phyloP scores from a whole-genome alignment of 2,888 invertebrate species.

The Penaeus monodon region DNA sequence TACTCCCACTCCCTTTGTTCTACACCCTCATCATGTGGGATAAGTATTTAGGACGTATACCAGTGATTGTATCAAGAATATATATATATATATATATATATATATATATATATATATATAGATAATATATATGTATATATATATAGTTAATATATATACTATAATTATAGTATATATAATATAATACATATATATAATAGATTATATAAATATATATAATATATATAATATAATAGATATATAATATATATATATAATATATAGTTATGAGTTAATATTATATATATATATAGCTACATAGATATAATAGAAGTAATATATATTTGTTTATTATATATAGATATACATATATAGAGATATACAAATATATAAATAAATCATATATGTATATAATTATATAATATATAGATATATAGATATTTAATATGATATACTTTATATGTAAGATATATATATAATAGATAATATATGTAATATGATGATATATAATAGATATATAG shows the following conservation, averaged over 20 bases:
- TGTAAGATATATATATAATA: slow-evolving; percentile 3
- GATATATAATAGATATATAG: slow-evolving; percentile 25
- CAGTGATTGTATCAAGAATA: no score
- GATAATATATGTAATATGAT: slow-evolving; percentile 20
- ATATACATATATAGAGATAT: slow-evolving; percentile 32
- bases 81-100: slow-evolving; percentile 8
- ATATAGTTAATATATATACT: slow-evolving; percentile 31
- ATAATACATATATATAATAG: slow-evolving; percentile 31
- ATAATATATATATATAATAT: slow-evolving; percentile 19
- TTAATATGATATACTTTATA: slow-evolving; percentile 15
- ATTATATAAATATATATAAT: slow-evolving; percentile 2
- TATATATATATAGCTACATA: slow-evolving; percentile 43
- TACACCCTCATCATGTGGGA: no score
- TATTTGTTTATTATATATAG: slow-evolving; percentile 23
- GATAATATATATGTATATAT: slow-evolving; percentile 43
- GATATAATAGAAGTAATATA: slow-evolving; percentile 35
- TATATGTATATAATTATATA: not conserved
- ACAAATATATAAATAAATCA: not conserved
- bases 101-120: slow-evolving; percentile 40
- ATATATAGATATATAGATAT: slow-evolving; percentile 28
- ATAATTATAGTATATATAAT: slow-evolving; percentile 15
- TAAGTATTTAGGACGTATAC: no score
- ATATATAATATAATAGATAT: slow-evolving; percentile 15
- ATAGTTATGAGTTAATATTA: no score
- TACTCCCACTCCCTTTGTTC: not conserved